phyloP scores from a whole-genome alignment of 2,797 vertebrate species.

The Cynopterus sphinx region DNA sequence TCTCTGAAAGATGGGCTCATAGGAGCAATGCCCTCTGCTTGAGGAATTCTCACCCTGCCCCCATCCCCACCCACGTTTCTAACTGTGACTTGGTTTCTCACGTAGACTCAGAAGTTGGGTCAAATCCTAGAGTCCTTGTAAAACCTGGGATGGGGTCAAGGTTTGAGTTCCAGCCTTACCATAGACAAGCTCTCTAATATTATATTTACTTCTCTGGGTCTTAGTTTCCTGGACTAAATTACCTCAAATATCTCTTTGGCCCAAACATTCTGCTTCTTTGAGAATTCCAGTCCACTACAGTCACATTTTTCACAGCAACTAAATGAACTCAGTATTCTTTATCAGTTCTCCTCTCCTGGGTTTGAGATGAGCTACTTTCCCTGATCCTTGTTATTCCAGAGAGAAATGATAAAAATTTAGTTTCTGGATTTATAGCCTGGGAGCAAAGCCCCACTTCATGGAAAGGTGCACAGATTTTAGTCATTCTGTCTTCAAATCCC shows the following conservation, averaged over 20 bases:
- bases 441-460: not conserved
- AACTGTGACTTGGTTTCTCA: not conserved
- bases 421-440: not conserved
- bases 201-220: not conserved
- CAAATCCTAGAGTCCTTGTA: not conserved
- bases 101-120: fast-evolving
- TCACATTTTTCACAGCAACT: not conserved
- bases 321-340: not conserved
- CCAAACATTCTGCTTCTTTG: not conserved
- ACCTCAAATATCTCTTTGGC: not conserved
- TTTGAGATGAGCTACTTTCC: not conserved
- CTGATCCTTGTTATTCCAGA: not conserved
- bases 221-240: not conserved
- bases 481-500: not conserved
- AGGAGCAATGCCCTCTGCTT: too few species aligned
- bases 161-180: not conserved
- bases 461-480: not conserved
- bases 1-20: not conserved
- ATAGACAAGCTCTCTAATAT: not conserved
- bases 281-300: not conserved
- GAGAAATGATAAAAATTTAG: not conserved
- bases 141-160: not conserved
- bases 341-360: not conserved
- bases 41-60: too few species aligned
- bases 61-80: too few species aligned